These are phyloP conservation scores for Drosophila littoralis DNA, from an alignment of 1,140 invertebrate species.

Conservation along the genomic window DNA sequence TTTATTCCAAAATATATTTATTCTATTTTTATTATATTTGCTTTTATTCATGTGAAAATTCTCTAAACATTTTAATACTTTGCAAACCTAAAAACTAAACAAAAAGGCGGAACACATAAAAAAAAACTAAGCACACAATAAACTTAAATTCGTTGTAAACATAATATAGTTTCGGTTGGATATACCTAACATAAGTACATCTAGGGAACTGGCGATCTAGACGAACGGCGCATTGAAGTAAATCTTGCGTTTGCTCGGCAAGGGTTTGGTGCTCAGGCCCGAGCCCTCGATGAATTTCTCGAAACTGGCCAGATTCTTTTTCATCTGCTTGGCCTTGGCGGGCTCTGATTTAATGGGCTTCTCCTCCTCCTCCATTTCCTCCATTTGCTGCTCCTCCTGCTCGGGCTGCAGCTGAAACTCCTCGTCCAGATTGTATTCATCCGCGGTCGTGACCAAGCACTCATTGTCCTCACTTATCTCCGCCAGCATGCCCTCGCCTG, in stretches of 20 bases:
- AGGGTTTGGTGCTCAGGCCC: conserved; percentile 70
- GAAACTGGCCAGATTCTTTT: conserved; percentile 70
- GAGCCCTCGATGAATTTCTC: conserved; percentile 78
- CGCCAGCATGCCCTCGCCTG: conserved; percentile 52
- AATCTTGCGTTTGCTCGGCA: conserved; percentile 78
- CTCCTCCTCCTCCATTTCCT: conserved; percentile 19
- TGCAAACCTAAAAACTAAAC: conserved; percentile 61
- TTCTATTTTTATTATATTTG: conserved; percentile 6
- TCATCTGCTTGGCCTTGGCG: conserved; percentile 60
- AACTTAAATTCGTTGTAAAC: conserved; percentile 54
- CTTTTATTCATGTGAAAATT: conserved; percentile 58
- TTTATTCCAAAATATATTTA: background rate
- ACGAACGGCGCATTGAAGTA: conserved; percentile 81
- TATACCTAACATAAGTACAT: conserved; percentile 11
- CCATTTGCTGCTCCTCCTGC: conserved; percentile 24
- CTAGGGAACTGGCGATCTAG: conserved; percentile 43
- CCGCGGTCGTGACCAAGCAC: conserved; percentile 51
- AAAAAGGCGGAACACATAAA: conserved; percentile 52
- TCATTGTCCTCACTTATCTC: conserved; percentile 65
- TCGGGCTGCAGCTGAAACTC: conserved; percentile 64
- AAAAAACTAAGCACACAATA: conserved; percentile 18
- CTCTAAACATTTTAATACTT: conserved; percentile 63
- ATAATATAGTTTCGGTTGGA: conserved; percentile 17
- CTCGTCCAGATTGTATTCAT: conserved; percentile 81
- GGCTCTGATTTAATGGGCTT: conserved; percentile 9